Percentiles rank a stretch among this genome's conserved stretches.
These are phyloP conservation scores for Antheraea yamamai DNA, from an alignment of 2,888 invertebrate species.

Conservation along the genomic window DNA sequence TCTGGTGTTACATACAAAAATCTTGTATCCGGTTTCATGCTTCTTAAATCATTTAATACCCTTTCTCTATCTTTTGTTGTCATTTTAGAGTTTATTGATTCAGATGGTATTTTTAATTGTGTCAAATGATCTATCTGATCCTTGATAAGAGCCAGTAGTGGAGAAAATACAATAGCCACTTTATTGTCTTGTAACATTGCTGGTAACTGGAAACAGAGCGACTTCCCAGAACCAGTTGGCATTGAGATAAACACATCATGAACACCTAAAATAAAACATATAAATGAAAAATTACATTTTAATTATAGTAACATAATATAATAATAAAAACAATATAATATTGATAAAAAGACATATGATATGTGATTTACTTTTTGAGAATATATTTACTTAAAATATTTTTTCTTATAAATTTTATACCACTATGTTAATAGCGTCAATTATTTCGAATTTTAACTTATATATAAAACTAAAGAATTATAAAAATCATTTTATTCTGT, in stretches of 20 bases:
- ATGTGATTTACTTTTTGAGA: neutral
- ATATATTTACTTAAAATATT: neutral
- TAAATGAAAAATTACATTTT: neutral
- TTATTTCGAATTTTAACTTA: too few species aligned
- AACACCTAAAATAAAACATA: slow-evolving; percentile 83
- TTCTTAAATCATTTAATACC: slow-evolving; percentile 89
- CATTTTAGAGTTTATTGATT: slow-evolving; percentile 97
- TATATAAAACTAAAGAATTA: too few species aligned
- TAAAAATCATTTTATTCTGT: too few species aligned
- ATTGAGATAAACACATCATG: slow-evolving; percentile 97
- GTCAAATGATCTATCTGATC: slow-evolving; percentile 96
- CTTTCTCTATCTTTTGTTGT: slow-evolving; percentile 87
- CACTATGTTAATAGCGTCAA: too few species aligned
- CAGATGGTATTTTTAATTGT: slow-evolving; percentile 89
- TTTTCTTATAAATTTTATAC: neutral
- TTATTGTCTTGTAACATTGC: slow-evolving; percentile 90
- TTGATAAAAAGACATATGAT: neutral
- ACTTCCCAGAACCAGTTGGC: slow-evolving; percentile 99
- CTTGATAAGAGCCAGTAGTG: slow-evolving; percentile 97
- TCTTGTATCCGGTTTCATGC: slow-evolving; percentile 87
- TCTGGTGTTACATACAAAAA: slow-evolving; percentile 98
- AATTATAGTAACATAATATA: neutral
- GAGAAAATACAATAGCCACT: slow-evolving; percentile 97
- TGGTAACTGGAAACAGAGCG: slow-evolving; percentile 97
- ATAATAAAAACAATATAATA: neutral